Base-by-base conservation (phyloP, 2,797 vertebrate species). In the Clarias pachynema region DNA sequence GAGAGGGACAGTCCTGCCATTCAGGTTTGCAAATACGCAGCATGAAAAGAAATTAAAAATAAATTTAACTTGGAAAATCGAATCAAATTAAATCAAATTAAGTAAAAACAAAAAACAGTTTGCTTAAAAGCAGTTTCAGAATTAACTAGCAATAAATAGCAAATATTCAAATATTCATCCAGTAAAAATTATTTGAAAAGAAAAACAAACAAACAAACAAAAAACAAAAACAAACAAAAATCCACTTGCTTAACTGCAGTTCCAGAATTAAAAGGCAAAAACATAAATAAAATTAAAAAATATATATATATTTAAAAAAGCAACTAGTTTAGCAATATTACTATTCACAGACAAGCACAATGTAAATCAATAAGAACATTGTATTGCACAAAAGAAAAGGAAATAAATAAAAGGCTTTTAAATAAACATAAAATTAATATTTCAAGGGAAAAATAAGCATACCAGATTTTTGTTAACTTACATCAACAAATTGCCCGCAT, bases 401-500 rank as follows among this genome's bases (percentile, higher is more conserved):
- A 29, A 87, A 86, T 56, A 92, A 89, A 56, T 89, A 91, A 74
- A 91, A 92, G 73, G 66, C 86, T 93, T 90, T 86, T 86, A 91
- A 79, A 84, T 74, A 74, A 63, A 88, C 56, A 85, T 65, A 69
- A 87, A 72, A 89, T 29, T 4, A 80, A 68, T 86, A 69, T 37
- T 84, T 79, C 22, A 90, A 70, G 86, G 65, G 84, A 93, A 63
- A 83, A 94, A 92, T 93, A 95, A 95, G 93, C 94, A 96, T 94
- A 95, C 91, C 95, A 91, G 85, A 93, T 95, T 92, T 95, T 95
- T 95, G 95, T 98, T 96, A 97, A 99, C 98, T 99, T 99, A 99
- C 98, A 98, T 99, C 97, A 98, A 99, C 97, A 99, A 98, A 99
- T 99, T 99, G 98, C 97, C 97, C 97, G 97, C 98, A 98, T 99